These are phyloP conservation scores for Tyto alba DNA, from an alignment of 2,113 vertebrate genomes.

Conservation along the genomic window DNA sequence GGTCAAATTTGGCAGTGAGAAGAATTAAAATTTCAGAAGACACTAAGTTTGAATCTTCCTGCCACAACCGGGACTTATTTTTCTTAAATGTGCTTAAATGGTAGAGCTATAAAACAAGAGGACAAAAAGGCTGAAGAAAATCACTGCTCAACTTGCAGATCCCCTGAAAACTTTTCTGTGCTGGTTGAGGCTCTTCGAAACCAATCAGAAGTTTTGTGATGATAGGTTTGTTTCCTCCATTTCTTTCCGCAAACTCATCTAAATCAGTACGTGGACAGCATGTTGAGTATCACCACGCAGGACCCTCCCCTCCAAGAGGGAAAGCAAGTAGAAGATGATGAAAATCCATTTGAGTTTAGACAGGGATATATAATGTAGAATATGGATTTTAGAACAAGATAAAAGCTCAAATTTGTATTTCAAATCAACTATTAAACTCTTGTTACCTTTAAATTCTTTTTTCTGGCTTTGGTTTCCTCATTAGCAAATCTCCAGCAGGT, in stretches of 20 bases:
- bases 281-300: neutral
- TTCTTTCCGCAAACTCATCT: neutral
- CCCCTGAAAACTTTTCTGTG: neutral
- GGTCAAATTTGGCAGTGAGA: neutral
- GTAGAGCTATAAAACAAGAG: neutral
- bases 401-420: neutral
- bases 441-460: neutral
- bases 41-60: neutral
- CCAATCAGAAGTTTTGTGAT: neutral
- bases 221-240: neutral
- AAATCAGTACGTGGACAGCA: neutral
- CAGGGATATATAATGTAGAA: neutral
- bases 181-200: neutral
- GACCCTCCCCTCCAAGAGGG: neutral
- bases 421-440: neutral
- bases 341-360: neutral
- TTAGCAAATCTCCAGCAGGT: neutral
- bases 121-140: neutral
- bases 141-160: neutral
- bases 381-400: neutral
- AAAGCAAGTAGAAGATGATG: neutral
- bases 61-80: neutral
- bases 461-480: neutral
- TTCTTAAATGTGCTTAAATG: neutral
- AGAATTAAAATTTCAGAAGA: neutral